Base-by-base conservation (phyloP, 2,888 invertebrate genomes). In the Perizoma affinitatum region DNA sequence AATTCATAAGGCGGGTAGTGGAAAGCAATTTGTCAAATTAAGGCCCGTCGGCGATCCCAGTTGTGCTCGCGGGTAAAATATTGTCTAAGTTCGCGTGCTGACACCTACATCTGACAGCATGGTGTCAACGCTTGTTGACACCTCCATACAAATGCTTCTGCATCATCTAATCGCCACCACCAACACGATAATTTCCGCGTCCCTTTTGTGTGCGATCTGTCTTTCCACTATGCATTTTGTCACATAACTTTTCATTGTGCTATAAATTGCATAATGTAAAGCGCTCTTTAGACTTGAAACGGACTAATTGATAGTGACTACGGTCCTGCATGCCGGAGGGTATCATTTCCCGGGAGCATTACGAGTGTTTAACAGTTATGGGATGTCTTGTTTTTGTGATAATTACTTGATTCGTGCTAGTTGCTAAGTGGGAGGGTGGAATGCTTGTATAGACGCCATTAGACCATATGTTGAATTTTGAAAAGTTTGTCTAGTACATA, bases 291-390 rank as follows among this genome's bases (percentile, higher is more conserved):
- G 54, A 54, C 56, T 54, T 63, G 52, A 58, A 58, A 65, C 58
- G 42, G 43, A 60, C 62, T 70, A 68, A 68, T 68, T 65, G 63
- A 63, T 61, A 65, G 61, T 60, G 68, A 63, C 63, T 63, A 58
- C 62, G 52, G 41, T 61, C 54, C 42, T 45, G 48, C 63, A 61
- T 60, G 60, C 59, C 46, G 38, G 44, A 52, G 54, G 57, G 58
- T 66, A 69, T 71, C 61, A 63, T 64, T 69, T 69, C 67, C 47
- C 5, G 47, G 66, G 55, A 66, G 61, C 61, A 61, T 68, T 64
- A 70, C 42, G 56, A 45, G 50, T 44, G 58, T 61, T 58, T 46
- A 62, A 70, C 66, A 51, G 70, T 67, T 65, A 61, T 51, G 47
- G 40, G 54, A 58, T 53, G 61, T 59, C 59, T 57, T 57, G 57